phyloP scores from a whole-genome alignment of 2,888 invertebrate genomes.

The Lordiphosa fenestrarum region DNA sequence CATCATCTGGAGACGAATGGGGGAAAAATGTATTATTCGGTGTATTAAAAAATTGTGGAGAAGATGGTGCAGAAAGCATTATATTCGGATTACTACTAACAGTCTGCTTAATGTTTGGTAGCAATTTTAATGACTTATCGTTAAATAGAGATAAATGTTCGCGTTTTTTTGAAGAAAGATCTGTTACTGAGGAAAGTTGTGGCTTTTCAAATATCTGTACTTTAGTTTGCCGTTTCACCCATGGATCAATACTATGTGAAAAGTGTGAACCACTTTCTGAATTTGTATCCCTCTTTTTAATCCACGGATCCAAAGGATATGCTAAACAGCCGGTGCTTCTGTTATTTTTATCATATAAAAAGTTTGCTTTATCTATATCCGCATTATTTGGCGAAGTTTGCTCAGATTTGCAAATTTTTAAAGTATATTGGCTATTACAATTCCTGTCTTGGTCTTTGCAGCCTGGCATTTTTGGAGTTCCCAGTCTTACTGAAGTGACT shows the following conservation, averaged over 20 bases:
- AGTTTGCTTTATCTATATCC: slow-evolving; percentile 52
- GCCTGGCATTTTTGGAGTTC: slow-evolving; percentile 11
- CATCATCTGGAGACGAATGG: slow-evolving; percentile 32
- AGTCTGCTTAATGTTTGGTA: slow-evolving; percentile 60
- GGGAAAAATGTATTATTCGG: slow-evolving; percentile 53
- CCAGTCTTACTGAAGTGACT: slow-evolving; percentile 11
- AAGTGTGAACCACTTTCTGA: slow-evolving; percentile 16
- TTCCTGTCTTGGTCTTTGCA: slow-evolving; percentile 48
- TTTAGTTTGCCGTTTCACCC: slow-evolving; percentile 68
- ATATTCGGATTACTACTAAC: slow-evolving; percentile 54
- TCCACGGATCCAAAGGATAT: slow-evolving; percentile 80
- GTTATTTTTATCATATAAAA: slow-evolving; percentile 66
- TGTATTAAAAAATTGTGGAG: slow-evolving; percentile 63
- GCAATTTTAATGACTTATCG: slow-evolving; percentile 34
- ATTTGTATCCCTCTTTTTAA: slow-evolving; percentile 69
- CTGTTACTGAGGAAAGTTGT: slow-evolving; percentile 60
- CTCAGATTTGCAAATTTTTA: slow-evolving; percentile 77
- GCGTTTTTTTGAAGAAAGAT: slow-evolving; percentile 63
- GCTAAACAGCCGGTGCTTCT: slow-evolving; percentile 77
- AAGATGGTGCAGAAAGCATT: slow-evolving; percentile 73
- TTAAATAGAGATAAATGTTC: slow-evolving; percentile 42
- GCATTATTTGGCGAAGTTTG: slow-evolving; percentile 79
- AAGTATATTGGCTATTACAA: slow-evolving; percentile 24
- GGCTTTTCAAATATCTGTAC: slow-evolving; percentile 18
- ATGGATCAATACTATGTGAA: slow-evolving; percentile 62